Percentiles rank a stretch among this genome's conserved stretches.
Evolutionary conservation across 1,140 invertebrate species (phyloP).

Genomic region (Temnothorax curvispinosus): DNA sequence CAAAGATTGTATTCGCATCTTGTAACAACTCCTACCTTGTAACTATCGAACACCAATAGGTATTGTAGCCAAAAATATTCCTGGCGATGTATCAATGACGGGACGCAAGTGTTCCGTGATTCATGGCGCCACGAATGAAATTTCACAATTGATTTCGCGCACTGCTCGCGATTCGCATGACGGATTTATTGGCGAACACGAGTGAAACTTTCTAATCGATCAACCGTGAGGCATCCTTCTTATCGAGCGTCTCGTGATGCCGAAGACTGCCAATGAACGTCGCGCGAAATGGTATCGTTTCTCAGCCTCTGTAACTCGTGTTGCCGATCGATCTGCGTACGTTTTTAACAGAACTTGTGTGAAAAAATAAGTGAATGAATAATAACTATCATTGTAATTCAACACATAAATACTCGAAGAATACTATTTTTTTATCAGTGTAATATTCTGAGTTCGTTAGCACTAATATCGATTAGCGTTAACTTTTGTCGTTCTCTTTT

Average conservation of each 20-base stretch:
- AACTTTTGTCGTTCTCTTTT: neutral
- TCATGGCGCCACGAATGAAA: constrained; percentile 34
- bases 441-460: neutral
- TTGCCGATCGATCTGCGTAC: neutral
- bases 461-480: neutral
- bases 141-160: constrained; percentile 11
- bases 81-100: neutral
- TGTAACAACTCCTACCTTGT: constrained; percentile 7
- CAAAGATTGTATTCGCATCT: neutral
- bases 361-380: neutral
- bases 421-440: neutral
- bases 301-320: neutral
- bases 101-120: neutral
- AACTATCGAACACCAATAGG: neutral
- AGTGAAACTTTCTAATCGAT: constrained; percentile 19
- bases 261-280: neutral
- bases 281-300: neutral
- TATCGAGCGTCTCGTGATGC: neutral
- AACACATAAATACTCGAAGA: neutral
- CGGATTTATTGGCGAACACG: neutral
- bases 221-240: neutral
- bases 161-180: neutral
- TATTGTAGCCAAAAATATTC: constrained; percentile 2
- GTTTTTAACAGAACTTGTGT: constrained; percentile 2
- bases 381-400: neutral